Conservation (phyloP, 2,113 vertebrate species). For the Mugil cephalus region DNA sequence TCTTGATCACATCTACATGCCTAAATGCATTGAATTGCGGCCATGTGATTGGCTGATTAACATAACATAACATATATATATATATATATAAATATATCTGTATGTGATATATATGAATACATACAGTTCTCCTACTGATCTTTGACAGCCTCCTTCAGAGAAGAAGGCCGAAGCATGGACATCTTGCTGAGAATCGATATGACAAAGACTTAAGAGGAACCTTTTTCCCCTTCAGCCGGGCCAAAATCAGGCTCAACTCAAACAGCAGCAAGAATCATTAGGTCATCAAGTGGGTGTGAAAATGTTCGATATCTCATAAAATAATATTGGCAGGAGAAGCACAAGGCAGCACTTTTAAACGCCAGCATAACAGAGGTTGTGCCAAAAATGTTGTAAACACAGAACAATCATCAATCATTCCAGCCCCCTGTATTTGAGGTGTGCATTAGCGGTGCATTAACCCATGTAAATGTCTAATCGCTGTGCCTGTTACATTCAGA, state of each 20-base stretch:
- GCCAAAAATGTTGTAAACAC: slow-evolving; percentile 39
- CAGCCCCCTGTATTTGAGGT: slow-evolving; percentile 11
- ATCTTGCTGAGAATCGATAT: slow-evolving; percentile 34
- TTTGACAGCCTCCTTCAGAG: slow-evolving; percentile 26
- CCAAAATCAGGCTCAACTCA: slow-evolving; percentile 10
- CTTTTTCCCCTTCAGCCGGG: slow-evolving; percentile 12
- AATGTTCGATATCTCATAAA: slow-evolving; percentile 39
- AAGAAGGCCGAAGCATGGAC: slow-evolving; percentile 32
- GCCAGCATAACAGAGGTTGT: neutral
- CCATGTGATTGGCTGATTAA: too few species aligned
- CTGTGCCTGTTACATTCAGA: slow-evolving; percentile 28
- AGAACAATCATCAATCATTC: slow-evolving; percentile 43
- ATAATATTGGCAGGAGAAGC: slow-evolving; percentile 37
- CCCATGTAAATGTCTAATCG: slow-evolving; percentile 11
- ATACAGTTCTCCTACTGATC: slow-evolving; percentile 15
- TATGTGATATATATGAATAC: too few species aligned
- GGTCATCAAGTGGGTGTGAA: slow-evolving; percentile 24
- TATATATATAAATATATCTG: too few species aligned
- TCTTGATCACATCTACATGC: too few species aligned
- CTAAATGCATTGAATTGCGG: too few species aligned
- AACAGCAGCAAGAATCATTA: slow-evolving; percentile 24
- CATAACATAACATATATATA: too few species aligned
- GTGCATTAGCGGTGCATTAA: slow-evolving; percentile 31
- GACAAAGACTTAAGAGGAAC: slow-evolving; percentile 28
- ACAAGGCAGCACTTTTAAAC: slow-evolving; percentile 42